A percentile compares a stretch with the other conserved stretches of the same genome.
Evolutionary conservation across 2,888 invertebrate species (phyloP).

Genomic region (Cantharis nigra): DNA sequence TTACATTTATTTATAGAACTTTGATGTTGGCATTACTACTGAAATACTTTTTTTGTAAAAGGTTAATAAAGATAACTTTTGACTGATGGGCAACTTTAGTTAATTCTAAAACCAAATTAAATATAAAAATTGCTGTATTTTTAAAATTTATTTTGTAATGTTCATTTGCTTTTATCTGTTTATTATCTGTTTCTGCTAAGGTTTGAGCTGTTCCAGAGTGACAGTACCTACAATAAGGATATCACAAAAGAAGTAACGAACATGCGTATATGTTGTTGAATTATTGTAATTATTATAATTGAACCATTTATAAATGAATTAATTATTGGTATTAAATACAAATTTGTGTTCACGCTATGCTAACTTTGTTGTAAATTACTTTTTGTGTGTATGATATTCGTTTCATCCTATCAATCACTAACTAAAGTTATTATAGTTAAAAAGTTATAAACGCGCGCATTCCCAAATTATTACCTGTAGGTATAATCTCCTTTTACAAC

Average conservation of each 20-base stretch:
- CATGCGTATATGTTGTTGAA: background rate
- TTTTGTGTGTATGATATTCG: background rate
- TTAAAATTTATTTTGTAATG: no score
- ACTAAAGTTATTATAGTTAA: background rate
- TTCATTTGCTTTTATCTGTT: background rate
- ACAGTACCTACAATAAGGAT: no score
- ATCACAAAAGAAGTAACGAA: background rate
- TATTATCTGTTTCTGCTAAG: background rate
- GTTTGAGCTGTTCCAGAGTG: background rate
- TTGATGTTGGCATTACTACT: background rate
- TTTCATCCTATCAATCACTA: background rate
- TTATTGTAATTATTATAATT: background rate
- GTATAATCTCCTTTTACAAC: background rate
- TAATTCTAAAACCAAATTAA: background rate
- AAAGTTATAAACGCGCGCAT: background rate
- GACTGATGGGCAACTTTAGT: background rate
- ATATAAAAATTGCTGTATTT: no score
- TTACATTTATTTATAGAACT: background rate
- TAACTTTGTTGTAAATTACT: background rate
- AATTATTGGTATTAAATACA: background rate
- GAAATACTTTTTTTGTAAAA: background rate
- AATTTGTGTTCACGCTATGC: background rate
- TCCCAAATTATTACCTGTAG: background rate
- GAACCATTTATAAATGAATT: background rate
- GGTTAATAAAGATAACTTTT: background rate